These are phyloP conservation scores for Eubucco bourcierii DNA, from an alignment of 2,113 vertebrate genomes.

Conservation along the genomic window DNA sequence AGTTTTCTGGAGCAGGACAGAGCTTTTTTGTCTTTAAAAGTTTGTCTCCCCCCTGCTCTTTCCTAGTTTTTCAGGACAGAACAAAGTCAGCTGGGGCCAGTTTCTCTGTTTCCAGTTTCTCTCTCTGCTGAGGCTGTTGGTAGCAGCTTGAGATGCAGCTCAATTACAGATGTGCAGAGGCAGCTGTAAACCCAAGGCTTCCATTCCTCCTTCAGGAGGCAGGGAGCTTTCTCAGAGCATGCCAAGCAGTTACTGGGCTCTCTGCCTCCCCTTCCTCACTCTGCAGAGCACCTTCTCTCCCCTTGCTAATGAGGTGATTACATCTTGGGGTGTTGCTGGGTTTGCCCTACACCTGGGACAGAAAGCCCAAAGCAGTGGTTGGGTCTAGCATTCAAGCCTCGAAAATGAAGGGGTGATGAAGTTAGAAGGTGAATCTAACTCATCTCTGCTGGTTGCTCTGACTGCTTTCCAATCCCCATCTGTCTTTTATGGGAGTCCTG, in stretches of 20 bases:
- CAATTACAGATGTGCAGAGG: constrained; percentile 10
- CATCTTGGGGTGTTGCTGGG: neutral
- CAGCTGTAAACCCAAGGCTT: neutral
- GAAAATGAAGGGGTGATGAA: neutral
- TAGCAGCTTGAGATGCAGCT: neutral
- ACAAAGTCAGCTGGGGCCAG: neutral
- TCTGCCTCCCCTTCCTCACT: neutral
- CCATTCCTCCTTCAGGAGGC: neutral
- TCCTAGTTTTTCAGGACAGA: neutral
- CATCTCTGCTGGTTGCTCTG: neutral
- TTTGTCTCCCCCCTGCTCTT: neutral
- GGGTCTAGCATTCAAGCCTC: neutral
- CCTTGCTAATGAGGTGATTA: constrained; percentile 42
- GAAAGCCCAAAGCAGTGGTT: neutral
- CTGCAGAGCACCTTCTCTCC: neutral
- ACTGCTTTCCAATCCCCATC: neutral
- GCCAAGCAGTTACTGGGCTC: neutral
- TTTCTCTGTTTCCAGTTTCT: neutral
- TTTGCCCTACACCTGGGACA: constrained; percentile 9
- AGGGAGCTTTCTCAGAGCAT: neutral
- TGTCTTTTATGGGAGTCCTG: neutral
- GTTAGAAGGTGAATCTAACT: neutral
- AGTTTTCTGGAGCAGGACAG: neutral
- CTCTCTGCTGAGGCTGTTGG: neutral
- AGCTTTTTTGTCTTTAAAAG: neutral